phyloP scores from a whole-genome alignment of 2,888 invertebrate genomes.

The Drosophila prolongata region DNA sequence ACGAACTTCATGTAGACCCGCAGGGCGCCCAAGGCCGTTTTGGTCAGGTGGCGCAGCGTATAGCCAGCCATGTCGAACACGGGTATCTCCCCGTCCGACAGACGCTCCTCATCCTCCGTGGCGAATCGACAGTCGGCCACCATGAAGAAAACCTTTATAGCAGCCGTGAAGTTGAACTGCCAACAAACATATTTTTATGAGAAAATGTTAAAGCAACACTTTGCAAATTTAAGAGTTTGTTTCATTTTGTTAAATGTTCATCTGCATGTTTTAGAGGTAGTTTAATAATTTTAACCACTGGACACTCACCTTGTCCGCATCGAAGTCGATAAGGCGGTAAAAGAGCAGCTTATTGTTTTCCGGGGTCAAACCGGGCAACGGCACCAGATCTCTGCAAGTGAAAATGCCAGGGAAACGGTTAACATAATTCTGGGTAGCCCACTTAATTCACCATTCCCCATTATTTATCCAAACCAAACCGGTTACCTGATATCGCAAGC shows the following conservation, averaged over 20 bases:
- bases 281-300: not conserved
- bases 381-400: constrained; percentile 87
- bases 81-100: constrained; percentile 89
- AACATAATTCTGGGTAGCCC: not conserved
- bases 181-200: constrained; percentile 16
- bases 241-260: too few relatives aligned
- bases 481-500: constrained; percentile 9
- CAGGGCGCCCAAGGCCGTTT: constrained; percentile 87
- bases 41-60: constrained; percentile 87
- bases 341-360: constrained; percentile 89
- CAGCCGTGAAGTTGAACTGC: constrained; percentile 88
- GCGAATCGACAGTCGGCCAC: constrained; percentile 88
- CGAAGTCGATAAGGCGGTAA: constrained; percentile 87
- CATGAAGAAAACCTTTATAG: constrained; percentile 90
- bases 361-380: constrained; percentile 88
- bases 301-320: constrained; percentile 85
- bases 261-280: too few relatives aligned
- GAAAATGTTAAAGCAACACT: not conserved
- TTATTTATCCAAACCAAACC: constrained; percentile 18
- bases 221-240: not conserved
- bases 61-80: constrained; percentile 89
- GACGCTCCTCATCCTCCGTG: constrained; percentile 84
- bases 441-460: not conserved
- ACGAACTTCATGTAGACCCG: constrained; percentile 90
- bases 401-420: constrained; percentile 1